phyloP scores from a whole-genome alignment of 2,797 vertebrate genomes.

The Eptatretus atami region DNA sequence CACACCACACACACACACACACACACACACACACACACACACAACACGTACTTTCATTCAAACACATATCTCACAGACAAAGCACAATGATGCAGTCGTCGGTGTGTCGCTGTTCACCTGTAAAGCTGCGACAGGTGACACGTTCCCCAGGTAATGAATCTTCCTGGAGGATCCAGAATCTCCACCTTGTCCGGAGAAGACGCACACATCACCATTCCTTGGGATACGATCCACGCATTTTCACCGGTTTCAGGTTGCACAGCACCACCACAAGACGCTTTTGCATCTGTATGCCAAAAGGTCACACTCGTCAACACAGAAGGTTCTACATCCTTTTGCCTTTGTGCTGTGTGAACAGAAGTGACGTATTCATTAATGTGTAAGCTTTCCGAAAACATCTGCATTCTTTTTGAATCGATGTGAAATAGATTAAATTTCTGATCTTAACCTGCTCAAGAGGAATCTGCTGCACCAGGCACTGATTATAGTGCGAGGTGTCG shows the following conservation, averaged over 20 bases:
- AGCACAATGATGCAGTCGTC: too few species aligned
- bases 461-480: conserved; percentile 70
- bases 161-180: conserved; percentile 49
- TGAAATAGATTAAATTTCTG: conserved; percentile 3
- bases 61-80: too few species aligned
- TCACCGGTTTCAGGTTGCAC: conserved; percentile 80
- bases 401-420: not conserved
- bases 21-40: too few species aligned
- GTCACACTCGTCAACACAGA: conserved; percentile 1
- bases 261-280: conserved; percentile 67
- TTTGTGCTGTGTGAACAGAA: not conserved
- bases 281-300: conserved; percentile 38
- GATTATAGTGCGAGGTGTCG: conserved; percentile 45
- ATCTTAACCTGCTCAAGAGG: conserved; percentile 48
- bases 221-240: conserved; percentile 76
- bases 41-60: too few species aligned
- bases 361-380: not conserved
- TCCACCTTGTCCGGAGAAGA: conserved; percentile 73
- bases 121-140: conserved; percentile 42
- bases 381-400: too few species aligned
- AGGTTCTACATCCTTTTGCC: not conserved
- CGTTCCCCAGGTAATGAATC: conserved; percentile 53
- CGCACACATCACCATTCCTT: conserved; percentile 95
- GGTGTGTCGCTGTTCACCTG: conserved; percentile 23
- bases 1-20: too few species aligned